phyloP scores from a whole-genome alignment of 1,140 invertebrate species.

The Drosophila funebris region DNA sequence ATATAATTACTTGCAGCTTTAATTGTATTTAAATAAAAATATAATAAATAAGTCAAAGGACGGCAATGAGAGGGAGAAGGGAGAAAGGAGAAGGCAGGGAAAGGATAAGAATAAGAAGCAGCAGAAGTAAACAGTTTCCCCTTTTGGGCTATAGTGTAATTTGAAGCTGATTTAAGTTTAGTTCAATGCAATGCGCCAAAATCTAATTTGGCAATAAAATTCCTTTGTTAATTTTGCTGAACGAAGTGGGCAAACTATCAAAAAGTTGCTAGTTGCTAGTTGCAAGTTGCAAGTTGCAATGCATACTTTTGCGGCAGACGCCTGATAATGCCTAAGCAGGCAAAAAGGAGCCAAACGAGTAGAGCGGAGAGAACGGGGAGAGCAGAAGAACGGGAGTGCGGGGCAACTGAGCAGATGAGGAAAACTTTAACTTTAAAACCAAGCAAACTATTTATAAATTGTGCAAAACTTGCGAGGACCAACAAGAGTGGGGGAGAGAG shows the following conservation, averaged over 20 bases:
- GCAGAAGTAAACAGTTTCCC: background rate
- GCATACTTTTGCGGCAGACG: slow-evolving; percentile 66
- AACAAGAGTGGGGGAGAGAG: slow-evolving; percentile 17
- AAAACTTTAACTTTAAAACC: slow-evolving; percentile 78
- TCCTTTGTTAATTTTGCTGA: slow-evolving; percentile 65
- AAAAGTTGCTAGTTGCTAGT: slow-evolving; percentile 28
- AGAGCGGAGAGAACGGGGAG: background rate
- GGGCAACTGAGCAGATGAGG: slow-evolving; percentile 19
- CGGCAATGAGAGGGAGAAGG: too few relatives aligned
- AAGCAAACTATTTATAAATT: slow-evolving; percentile 81
- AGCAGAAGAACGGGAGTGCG: background rate
- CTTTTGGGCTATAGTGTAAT: background rate
- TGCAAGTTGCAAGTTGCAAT: slow-evolving; percentile 23
- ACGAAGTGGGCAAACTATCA: slow-evolving; percentile 39
- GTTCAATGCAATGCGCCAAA: slow-evolving; percentile 44
- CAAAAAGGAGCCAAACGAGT: background rate
- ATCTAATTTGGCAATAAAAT: slow-evolving; percentile 79
- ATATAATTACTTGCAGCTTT: too few relatives aligned
- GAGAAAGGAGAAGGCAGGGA: too few relatives aligned
- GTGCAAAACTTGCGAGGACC: slow-evolving; percentile 64
- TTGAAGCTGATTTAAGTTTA: slow-evolving; percentile 11
- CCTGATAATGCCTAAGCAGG: slow-evolving; percentile 61
- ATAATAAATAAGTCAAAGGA: too few relatives aligned
- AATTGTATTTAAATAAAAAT: too few relatives aligned
- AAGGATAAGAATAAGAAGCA: too few relatives aligned